A percentile compares a stretch with the other conserved stretches of the same genome.
Conservation (phyloP, 2,797 vertebrate genomes). For the Fistularia tabacaria region DNA sequence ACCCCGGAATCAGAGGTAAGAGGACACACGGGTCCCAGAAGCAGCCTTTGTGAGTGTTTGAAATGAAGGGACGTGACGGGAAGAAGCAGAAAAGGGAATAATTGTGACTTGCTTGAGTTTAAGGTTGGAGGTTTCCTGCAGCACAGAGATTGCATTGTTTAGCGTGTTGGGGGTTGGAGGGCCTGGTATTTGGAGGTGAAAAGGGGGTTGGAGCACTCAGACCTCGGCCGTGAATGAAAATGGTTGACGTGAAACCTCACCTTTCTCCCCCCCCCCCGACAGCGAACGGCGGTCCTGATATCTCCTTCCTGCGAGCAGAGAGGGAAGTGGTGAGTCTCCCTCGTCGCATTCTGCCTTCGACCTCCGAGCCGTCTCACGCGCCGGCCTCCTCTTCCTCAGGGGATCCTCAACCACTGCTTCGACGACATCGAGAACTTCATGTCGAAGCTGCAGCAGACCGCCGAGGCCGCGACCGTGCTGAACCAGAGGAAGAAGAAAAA, state of each 20-base stretch:
- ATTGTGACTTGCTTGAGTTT: constrained; percentile 13
- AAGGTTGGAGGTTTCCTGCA: constrained; percentile 19
- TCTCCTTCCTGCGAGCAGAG: constrained; percentile 69
- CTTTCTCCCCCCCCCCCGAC: constrained; percentile 17
- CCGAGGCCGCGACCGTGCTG: constrained; percentile 80
- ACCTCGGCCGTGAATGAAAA: constrained; percentile 28
- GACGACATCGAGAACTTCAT: constrained; percentile 87
- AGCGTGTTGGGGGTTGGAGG: constrained; percentile 15
- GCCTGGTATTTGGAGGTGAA: constrained; percentile 18
- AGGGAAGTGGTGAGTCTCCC: constrained; percentile 73
- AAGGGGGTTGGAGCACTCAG: neutral
- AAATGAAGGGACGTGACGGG: too few species aligned
- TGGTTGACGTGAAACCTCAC: constrained; percentile 35
- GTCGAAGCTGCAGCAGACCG: constrained; percentile 81
- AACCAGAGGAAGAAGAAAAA: constrained; percentile 81
- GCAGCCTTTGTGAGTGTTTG: too few species aligned
- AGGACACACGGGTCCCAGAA: neutral
- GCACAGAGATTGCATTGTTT: constrained; percentile 58
- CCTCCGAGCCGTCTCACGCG: neutral
- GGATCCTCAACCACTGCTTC: constrained; percentile 87
- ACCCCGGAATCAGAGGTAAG: constrained; percentile 66
- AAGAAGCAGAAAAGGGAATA: too few species aligned
- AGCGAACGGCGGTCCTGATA: constrained; percentile 60
- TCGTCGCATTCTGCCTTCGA: neutral
- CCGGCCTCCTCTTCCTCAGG: constrained; percentile 58